Base-by-base conservation (phyloP, 2,888 invertebrate species). In the Ophion slaviceki region DNA sequence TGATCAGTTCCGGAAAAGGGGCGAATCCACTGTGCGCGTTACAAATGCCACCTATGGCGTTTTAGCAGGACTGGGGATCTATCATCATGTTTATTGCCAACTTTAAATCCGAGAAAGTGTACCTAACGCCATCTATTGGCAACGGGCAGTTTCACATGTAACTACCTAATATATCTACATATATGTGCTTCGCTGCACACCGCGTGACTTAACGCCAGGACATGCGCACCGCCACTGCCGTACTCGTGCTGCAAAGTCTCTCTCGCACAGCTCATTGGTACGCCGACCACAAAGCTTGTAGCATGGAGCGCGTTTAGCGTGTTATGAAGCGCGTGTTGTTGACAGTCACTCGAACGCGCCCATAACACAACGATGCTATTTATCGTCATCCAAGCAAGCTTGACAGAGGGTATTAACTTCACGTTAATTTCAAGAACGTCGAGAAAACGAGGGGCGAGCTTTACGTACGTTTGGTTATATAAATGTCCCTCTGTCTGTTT, bases 381-480 rank as follows among this genome's bases (percentile, higher is more conserved):
- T 90, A 91, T 84, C 87, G 80, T 90, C 85, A 85, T 80, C 87
- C 78, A 80, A 72, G 64, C 57, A 61, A 86, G 84, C 85, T 85
- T 82, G 88, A 89, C 89, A 89, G 89, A 84, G 85, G 81, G 82
- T 87, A 89, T 91, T 90, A 90, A 89, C 88, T 88, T 86, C 85
- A 86, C 83, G 89, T 89, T 90, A 91, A 91, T 90, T 90, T 87
- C 86, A 80, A 88, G 82, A 24, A 79, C 57, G 78, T 81, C 70
- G 70, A 70, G 82, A 72, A 74, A 84, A 53, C 80, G 76, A 78
- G 68, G 53, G 59, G 80, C 78, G 75, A 53, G 68, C 77, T 74
- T 68, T 71, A 57, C 71, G 20, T 68, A 78, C n/a, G n/a, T 61
- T 74, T 64, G 47, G 14, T 14, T 45, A 76, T 57, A 4, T 14